Base-by-base conservation (phyloP, 2,888 invertebrate genomes). In the Conus canariensis region DNA sequence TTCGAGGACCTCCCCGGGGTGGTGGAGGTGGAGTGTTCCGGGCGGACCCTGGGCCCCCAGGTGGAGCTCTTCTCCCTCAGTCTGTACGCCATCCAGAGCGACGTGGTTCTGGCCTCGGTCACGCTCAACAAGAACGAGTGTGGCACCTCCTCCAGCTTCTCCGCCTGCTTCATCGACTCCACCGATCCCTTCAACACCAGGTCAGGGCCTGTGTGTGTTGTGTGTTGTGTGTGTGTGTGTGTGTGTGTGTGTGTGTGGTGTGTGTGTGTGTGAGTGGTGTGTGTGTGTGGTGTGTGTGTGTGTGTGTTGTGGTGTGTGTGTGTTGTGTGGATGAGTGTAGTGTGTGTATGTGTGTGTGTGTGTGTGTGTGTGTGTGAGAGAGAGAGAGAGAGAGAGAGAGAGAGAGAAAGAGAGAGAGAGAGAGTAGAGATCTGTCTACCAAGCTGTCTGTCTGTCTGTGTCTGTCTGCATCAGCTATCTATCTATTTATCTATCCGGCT, bases 21-120 rank as follows among this genome's bases (percentile, higher is more conserved):
- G 45, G 88, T 88, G 22, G 88, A 88, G 70, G 88, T 88, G 77
- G 80, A 88, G 80, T 88, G 88, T 56, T 88, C 88, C 6, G 88
- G 88, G 10, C 25, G n/a, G 0, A 80, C 59, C 12, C 80, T 80
- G n/a, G 80, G 88, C 12, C 60, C 88, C 30, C 30, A 58, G 59
- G 80, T 88, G 12, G 80, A 77, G 60, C 88, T 88, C 56, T 88
- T 88, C 80, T 88, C 88, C 30, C 45, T 88, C 22, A 80, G 58
- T 59, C 88, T 88, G 16, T 88, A 88, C 88, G 25, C 77, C 30
- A 88, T 88, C 60, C 74, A 30, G 59, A 56, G 19, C 8, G 88
- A 88, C 80, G n/a, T 80, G 9, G 88, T 88, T 7, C 88, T 88
- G 80, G 88, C 88, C 56, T 88, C 88, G 0, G 88, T 88, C 80